Evolutionary conservation across 2,113 vertebrate species (phyloP).

Genomic region (Potamarius usumacintae): DNA sequence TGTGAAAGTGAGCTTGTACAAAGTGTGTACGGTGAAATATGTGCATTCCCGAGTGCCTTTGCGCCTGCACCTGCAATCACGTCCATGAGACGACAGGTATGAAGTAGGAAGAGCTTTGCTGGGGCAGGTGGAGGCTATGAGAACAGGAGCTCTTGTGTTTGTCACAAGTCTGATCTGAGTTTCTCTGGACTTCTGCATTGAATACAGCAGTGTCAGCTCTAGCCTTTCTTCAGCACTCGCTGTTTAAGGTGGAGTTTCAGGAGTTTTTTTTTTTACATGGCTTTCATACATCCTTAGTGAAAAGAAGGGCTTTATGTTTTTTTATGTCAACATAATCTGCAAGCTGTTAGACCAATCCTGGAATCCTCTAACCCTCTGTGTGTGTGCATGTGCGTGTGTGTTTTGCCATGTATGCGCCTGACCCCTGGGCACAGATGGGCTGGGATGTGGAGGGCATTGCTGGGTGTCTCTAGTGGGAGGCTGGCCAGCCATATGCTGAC

Average conservation of each 20-base stretch:
- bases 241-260: background rate
- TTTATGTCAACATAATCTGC: constrained; percentile 69
- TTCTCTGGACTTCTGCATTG: constrained; percentile 12
- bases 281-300: constrained; percentile 41
- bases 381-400: constrained; percentile 13
- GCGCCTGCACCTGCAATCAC: constrained; percentile 61
- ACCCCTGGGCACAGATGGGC: constrained; percentile 65
- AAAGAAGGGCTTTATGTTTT: constrained; percentile 69
- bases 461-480: constrained; percentile 56
- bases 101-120: background rate
- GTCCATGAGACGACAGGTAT: constrained; percentile 42
- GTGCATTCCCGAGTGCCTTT: constrained; percentile 37
- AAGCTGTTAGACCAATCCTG: constrained; percentile 65
- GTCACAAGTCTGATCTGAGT: constrained; percentile 13
- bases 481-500: constrained; percentile 63
- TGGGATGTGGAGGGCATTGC: constrained; percentile 58
- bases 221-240: background rate
- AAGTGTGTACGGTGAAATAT: constrained; percentile 6
- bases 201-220: background rate
- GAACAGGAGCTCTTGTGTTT: constrained; percentile 15
- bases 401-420: constrained; percentile 30
- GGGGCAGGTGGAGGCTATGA: background rate
- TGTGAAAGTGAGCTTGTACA: constrained; percentile 50
- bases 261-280: constrained; percentile 10
- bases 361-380: constrained; percentile 34